A percentile compares a stretch with the other conserved stretches of the same genome.
Evolutionary conservation across 2,888 invertebrate species (phyloP).

Genomic region (Theretra japonica): DNA sequence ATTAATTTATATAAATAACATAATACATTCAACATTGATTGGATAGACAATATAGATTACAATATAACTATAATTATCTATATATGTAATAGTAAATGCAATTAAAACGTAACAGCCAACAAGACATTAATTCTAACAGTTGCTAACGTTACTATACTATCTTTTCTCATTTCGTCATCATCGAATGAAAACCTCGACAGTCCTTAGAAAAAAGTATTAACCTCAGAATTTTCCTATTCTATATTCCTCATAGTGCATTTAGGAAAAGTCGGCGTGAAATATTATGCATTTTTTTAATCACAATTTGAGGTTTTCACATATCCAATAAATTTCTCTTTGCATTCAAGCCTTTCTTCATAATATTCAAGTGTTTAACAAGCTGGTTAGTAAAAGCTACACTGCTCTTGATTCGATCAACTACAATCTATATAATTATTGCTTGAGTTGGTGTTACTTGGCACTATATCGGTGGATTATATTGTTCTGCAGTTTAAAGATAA

Average conservation of each 20-base stretch:
- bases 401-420: conserved; percentile 5
- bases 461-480: conserved; percentile 22
- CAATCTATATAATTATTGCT: conserved; percentile 6
- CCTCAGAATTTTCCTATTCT: too few species aligned
- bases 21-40: too few species aligned
- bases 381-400: not conserved
- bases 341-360: not conserved
- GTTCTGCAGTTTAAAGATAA: not conserved
- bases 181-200: too few species aligned
- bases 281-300: too few species aligned
- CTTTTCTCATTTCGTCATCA: too few species aligned
- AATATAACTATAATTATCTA: not conserved
- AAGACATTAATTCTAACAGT: not conserved
- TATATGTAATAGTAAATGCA: not conserved
- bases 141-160: not conserved
- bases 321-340: not conserved
- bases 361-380: not conserved
- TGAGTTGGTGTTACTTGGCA: conserved; percentile 17
- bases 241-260: too few species aligned
- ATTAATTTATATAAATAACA: not conserved
- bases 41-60: not conserved
- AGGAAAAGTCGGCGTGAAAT: too few species aligned
- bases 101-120: conserved; percentile 2
- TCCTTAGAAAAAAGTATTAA: too few species aligned
- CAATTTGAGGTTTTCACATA: too few species aligned